Evolutionary conservation across 1,140 invertebrate species (phyloP).

Genomic region (Zaprionus camerounensis): DNA sequence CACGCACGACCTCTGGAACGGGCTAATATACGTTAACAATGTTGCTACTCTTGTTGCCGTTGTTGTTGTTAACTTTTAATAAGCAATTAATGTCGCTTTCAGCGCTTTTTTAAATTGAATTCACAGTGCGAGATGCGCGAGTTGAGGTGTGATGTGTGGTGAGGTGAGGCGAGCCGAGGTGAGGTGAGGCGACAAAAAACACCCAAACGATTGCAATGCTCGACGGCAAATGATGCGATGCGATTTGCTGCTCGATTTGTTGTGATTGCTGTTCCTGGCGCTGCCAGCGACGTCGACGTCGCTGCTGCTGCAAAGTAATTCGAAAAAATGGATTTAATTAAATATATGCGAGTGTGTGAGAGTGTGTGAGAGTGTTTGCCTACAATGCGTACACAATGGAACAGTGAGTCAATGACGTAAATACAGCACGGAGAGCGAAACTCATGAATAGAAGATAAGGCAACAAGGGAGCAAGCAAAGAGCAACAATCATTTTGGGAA

Average conservation of each 20-base stretch:
- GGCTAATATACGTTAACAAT: constrained; percentile 3
- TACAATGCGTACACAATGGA: constrained; percentile 36
- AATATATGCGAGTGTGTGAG: constrained; percentile 54
- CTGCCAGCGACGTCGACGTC: not conserved
- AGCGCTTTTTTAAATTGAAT: constrained; percentile 46
- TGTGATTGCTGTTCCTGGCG: constrained; percentile 48
- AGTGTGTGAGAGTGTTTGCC: constrained; percentile 30
- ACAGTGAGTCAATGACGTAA: constrained; percentile 45
- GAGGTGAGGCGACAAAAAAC: constrained; percentile 9
- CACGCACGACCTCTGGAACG: constrained; percentile 15
- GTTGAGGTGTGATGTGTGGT: not conserved
- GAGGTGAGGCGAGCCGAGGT: too few species aligned
- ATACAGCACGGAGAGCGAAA: not conserved
- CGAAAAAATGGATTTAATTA: constrained; percentile 69
- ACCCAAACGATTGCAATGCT: constrained; percentile 62
- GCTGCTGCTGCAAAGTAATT: constrained; percentile 32
- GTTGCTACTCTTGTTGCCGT: not conserved
- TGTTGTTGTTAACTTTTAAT: constrained; percentile 23
- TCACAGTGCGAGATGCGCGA: constrained; percentile 8
- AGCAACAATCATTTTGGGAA: not conserved
- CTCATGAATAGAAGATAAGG: not conserved
- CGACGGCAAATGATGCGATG: constrained; percentile 74
- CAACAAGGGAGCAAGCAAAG: not conserved
- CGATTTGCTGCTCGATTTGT: constrained; percentile 39
- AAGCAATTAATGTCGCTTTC: constrained; percentile 32